A percentile compares a stretch with the other conserved stretches of the same genome.
Conservation (phyloP, 2,113 vertebrate species). For the Aleadryas rufinucha region DNA sequence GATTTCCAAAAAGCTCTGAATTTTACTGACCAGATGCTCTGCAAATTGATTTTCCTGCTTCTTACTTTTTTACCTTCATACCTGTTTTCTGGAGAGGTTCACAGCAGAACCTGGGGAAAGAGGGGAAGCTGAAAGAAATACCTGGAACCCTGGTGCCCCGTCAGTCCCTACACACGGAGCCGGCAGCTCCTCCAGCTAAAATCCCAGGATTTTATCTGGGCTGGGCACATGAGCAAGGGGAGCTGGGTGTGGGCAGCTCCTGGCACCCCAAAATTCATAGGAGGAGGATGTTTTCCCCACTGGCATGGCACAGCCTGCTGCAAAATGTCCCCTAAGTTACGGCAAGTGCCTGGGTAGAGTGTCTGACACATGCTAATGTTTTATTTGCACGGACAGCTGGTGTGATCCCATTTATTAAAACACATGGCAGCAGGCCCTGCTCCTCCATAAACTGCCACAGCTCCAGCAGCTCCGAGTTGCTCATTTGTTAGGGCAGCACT, state of each 20-base stretch:
- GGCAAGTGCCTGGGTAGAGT: not conserved
- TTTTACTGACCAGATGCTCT: not conserved
- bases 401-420: conserved; percentile 35
- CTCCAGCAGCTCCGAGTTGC: not conserved
- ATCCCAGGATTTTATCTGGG: not conserved
- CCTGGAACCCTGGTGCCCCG: fast-evolving
- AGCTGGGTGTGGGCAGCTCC: not conserved
- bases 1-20: not conserved
- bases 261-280: not conserved
- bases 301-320: not conserved
- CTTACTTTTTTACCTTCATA: not conserved
- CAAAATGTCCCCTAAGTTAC: not conserved
- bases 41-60: not conserved
- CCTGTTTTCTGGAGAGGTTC: not conserved
- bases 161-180: not conserved
- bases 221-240: fast-evolving
- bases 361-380: conserved; percentile 1
- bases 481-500: not conserved
- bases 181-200: not conserved
- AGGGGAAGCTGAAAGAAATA: not conserved
- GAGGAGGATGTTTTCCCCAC: not conserved
- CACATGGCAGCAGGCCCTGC: conserved; percentile 12
- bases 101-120: not conserved
- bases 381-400: not conserved
- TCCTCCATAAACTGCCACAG: not conserved